A percentile compares a stretch with the other conserved stretches of the same genome.
Evolutionary conservation across 1,140 invertebrate species (phyloP).

Genomic region (Tetraneura akinire): DNA sequence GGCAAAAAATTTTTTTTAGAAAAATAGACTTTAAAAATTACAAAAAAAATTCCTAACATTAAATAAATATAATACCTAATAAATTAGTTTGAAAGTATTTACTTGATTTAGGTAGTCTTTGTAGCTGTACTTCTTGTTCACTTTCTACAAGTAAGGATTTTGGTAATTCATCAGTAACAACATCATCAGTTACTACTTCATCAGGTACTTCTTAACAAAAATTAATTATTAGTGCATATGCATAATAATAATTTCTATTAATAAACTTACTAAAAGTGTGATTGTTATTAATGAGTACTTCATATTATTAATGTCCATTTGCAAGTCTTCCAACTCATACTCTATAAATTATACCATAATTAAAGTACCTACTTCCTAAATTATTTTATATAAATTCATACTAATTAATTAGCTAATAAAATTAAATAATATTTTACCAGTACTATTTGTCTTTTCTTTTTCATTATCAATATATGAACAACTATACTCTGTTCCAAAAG

Average conservation of each 20-base stretch:
- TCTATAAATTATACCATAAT: too few relatives aligned
- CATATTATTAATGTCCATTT: not conserved
- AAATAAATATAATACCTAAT: not conserved
- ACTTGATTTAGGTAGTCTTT: not conserved
- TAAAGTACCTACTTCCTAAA: too few relatives aligned
- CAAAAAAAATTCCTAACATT: too few relatives aligned
- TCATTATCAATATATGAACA: slow-evolving; percentile 1
- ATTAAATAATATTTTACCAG: not conserved
- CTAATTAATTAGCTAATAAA: not conserved
- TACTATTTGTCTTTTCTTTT: not conserved
- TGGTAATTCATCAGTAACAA: not conserved
- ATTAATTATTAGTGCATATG: not conserved
- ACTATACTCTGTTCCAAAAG: not conserved
- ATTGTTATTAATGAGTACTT: not conserved
- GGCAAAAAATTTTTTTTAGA: too few relatives aligned
- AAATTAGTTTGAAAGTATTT: not conserved
- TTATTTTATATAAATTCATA: not conserved
- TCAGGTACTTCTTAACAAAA: not conserved
- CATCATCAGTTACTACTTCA: too few relatives aligned
- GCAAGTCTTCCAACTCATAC: not conserved
- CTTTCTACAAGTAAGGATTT: not conserved
- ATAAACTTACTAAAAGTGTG: not conserved
- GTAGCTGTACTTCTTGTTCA: not conserved
- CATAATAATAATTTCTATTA: not conserved
- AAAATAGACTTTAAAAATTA: not conserved